These are phyloP conservation scores for Paedocypris sp. DNA, from an alignment of 2,113 vertebrate species.

Conservation along the genomic window DNA sequence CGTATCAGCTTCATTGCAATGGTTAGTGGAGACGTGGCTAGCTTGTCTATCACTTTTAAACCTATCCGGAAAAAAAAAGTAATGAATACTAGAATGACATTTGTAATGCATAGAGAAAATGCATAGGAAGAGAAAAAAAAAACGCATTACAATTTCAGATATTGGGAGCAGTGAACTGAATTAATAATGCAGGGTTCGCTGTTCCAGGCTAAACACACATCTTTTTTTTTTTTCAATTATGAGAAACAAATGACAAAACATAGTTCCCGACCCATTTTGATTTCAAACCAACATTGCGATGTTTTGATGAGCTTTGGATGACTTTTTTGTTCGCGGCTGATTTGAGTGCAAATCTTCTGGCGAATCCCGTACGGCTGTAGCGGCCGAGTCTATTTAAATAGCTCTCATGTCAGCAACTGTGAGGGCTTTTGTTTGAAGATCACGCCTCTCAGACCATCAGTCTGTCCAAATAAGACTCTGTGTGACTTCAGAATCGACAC, in stretches of 20 bases:
- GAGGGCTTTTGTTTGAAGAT: slow-evolving; percentile 5
- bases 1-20: neutral
- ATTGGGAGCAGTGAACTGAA: neutral
- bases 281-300: too few relatives aligned
- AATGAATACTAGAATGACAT: neutral
- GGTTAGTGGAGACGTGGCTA: neutral
- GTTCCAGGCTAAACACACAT: neutral
- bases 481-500: neutral
- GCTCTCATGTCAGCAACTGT: neutral
- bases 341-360: neutral
- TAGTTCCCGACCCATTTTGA: too few relatives aligned
- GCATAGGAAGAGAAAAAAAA: neutral
- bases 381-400: slow-evolving; percentile 6
- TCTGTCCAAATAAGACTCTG: slow-evolving; percentile 3
- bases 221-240: neutral
- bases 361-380: neutral
- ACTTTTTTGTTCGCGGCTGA: too few relatives aligned
- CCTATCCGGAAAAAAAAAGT: neutral
- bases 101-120: too few relatives aligned
- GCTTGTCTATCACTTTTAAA: neutral
- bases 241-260: too few relatives aligned
- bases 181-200: neutral
- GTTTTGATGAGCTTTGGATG: too few relatives aligned
- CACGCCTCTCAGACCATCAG: slow-evolving; percentile 10
- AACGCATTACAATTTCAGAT: slow-evolving; percentile 2